phyloP scores from a whole-genome alignment of 1,140 invertebrate species.

The Palaemon carinicauda region DNA sequence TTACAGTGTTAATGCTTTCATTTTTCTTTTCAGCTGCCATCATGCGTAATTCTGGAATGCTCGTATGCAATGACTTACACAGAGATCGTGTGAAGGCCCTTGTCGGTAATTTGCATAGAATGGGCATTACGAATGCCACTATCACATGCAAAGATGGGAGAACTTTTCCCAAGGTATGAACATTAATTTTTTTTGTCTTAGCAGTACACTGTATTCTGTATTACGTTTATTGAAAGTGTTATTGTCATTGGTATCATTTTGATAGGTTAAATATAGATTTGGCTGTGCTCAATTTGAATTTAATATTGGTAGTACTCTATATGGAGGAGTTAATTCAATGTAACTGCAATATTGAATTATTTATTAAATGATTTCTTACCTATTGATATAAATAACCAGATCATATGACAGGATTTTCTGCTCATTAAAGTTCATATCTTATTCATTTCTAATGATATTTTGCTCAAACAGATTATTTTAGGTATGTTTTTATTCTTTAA shows the following conservation, averaged over 20 bases:
- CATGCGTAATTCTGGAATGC: conserved; percentile 98
- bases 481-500: too few species aligned
- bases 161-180: conserved; percentile 73
- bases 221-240: neutral
- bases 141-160: conserved; percentile 90
- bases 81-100: conserved; percentile 91
- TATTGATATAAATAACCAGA: too few species aligned
- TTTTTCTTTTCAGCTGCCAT: conserved; percentile 73
- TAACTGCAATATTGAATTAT: too few species aligned
- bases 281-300: too few species aligned
- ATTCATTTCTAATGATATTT: too few species aligned
- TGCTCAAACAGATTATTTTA: too few species aligned
- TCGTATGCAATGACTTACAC: conserved; percentile 97
- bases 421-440: too few species aligned
- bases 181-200: neutral
- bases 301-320: too few species aligned
- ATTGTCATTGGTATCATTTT: neutral
- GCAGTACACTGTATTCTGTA: neutral
- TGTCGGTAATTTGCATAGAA: conserved; percentile 94
- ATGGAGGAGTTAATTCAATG: too few species aligned
- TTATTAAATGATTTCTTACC: too few species aligned
- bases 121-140: conserved; percentile 94
- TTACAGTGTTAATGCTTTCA: neutral
- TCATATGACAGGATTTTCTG: too few species aligned
- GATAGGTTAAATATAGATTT: neutral